phyloP scores from a whole-genome alignment of 2,888 invertebrate genomes.

The Cyaniris semiargus region DNA sequence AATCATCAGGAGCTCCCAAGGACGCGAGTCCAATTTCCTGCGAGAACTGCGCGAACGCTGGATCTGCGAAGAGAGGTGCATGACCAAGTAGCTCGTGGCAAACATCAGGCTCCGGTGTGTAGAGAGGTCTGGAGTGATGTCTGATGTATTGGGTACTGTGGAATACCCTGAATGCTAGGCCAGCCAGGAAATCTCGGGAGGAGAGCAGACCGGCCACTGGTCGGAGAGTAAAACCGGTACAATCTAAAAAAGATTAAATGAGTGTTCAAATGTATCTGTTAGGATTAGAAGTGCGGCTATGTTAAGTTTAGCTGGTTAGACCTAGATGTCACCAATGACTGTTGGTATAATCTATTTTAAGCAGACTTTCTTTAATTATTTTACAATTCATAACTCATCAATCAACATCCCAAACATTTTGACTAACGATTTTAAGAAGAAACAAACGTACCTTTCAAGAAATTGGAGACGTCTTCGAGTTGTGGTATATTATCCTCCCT shows the following conservation, averaged over 20 bases:
- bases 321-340: too few relatives aligned
- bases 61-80: constrained; percentile 97
- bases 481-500: constrained; percentile 97
- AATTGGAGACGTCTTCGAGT: constrained; percentile 96
- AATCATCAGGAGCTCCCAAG: constrained; percentile 97
- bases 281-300: too few relatives aligned
- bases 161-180: constrained; percentile 98
- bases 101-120: constrained; percentile 99
- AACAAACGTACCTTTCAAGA: constrained; percentile 88
- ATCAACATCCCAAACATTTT: too few relatives aligned
- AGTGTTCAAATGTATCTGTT: too few relatives aligned
- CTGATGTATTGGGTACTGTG: constrained; percentile 99
- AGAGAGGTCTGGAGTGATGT: constrained; percentile 95
- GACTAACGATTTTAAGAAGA: background rate
- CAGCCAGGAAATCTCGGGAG: constrained; percentile 99
- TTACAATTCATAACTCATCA: too few relatives aligned
- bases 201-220: constrained; percentile 98
- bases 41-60: constrained; percentile 97
- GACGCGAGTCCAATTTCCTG: constrained; percentile 99
- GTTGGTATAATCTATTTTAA: too few relatives aligned
- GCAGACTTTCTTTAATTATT: too few relatives aligned
- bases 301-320: too few relatives aligned
- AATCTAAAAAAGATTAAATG: constrained; percentile 82
- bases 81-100: constrained; percentile 98
- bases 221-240: constrained; percentile 96